Evolutionary conservation across 2,797 vertebrate species (phyloP), one percentile per base, ranked within the genome.

Genomic region (Pseudochaenichthys georgianus): DNA sequence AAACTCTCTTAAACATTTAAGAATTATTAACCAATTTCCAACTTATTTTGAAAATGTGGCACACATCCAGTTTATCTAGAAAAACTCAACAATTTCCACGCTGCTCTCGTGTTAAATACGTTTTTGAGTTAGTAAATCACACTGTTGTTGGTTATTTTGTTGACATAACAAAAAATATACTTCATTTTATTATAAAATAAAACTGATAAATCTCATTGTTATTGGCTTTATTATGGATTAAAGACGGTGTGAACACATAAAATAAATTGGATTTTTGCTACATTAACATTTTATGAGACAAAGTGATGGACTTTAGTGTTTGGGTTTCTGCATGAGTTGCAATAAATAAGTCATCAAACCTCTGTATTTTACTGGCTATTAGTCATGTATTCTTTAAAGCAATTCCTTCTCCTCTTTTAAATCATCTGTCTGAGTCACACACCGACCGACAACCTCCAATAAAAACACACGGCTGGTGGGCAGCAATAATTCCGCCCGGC

Each of bases 341-440:
- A 45, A 16, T 41, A 28, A 64, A 4, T 38, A 34, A 10, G 46
- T 62, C 19, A 9, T 76, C 55, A 47, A 43, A 67, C 19, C 41
- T 46, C 52, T n/a, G 1, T 48, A 43, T 75, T 62, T 68, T 74
- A 65, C 57, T 47, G 65, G 67, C 48, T 73, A 51, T 50, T 53
- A 61, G 67, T 45, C 11, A 2, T 8, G 12, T 62, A 16, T 46
- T 9, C 7, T 67, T 75, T 47, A 73, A 60, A 66, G 65, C 60
- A 31, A 58, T 54, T 76, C 50, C 31, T 54, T 52, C 50, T 10
- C 67, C 48, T 67, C 64, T 65, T 46, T 52, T 73, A 60, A 75
- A 77, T 73, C 66, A 54, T 34, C 34, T 38, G 66, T 78, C 77
- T 70, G 70, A 72, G 73, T 54, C 78, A 15, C 54, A 75, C 59